A percentile compares a stretch with the other conserved stretches of the same genome.
Evolutionary conservation across 2,888 invertebrate genomes (phyloP).

Genomic region (Eurytoma californica): DNA sequence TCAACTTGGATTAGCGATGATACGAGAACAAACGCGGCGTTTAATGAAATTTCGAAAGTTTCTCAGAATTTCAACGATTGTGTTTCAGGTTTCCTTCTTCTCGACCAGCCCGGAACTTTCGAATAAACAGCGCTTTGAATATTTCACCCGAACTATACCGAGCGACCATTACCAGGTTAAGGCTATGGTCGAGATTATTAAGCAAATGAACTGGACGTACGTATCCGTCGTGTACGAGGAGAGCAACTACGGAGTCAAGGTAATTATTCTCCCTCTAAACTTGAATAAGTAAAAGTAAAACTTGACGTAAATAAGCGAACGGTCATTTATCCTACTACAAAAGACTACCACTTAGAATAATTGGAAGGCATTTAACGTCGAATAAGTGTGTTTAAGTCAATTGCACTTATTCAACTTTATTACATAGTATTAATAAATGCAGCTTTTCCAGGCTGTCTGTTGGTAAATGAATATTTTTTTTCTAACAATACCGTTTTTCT

Average conservation of each 20-base stretch:
- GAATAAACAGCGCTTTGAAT: slow-evolving; percentile 95
- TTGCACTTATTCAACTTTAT: too few species aligned
- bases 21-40: too few species aligned
- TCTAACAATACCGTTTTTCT: too few species aligned
- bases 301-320: neutral
- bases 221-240: slow-evolving; percentile 97
- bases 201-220: slow-evolving; percentile 92
- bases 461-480: too few species aligned
- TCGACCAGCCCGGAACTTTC: slow-evolving; percentile 96
- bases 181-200: slow-evolving; percentile 95
- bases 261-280: slow-evolving; percentile 69
- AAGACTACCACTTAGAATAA: too few species aligned
- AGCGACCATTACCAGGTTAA: slow-evolving; percentile 96
- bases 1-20: too few species aligned
- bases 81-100: slow-evolving; percentile 91
- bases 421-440: too few species aligned
- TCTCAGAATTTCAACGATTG: slow-evolving; percentile 1
- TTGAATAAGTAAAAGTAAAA: neutral
- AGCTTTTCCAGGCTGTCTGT: too few species aligned
- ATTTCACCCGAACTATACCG: slow-evolving; percentile 95
- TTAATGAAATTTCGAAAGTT: neutral
- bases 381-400: too few species aligned
- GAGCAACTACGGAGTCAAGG: slow-evolving; percentile 96
- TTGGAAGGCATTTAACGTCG: too few species aligned
- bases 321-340: too few species aligned